A percentile compares a stretch with the other conserved stretches of the same genome.
Conservation (phyloP, 64 coral and sea anemone species). For the Platygyra sinensis region DNA sequence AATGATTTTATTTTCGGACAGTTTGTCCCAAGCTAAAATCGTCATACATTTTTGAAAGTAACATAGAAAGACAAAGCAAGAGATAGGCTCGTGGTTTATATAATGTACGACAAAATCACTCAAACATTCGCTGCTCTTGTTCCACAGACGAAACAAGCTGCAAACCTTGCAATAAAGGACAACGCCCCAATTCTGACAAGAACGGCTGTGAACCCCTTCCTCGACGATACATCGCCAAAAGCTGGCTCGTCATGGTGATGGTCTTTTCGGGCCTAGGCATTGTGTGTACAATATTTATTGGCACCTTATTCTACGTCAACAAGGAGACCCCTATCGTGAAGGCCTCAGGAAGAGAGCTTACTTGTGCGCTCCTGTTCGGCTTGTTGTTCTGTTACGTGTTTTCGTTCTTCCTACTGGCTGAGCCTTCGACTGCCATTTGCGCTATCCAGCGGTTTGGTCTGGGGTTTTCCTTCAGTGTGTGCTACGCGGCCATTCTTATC, state of each 20-base stretch:
- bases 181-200: constrained; percentile 52
- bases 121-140: not conserved
- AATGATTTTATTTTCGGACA: no score
- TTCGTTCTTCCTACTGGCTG: constrained; percentile 73
- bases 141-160: constrained; percentile 41
- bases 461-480: constrained; percentile 85
- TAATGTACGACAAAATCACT: not conserved
- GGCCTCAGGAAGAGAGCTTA: constrained; percentile 94
- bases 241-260: constrained; percentile 73
- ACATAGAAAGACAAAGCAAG: not conserved
- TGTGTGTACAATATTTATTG: constrained; percentile 44
- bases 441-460: constrained; percentile 80
- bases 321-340: constrained; percentile 86
- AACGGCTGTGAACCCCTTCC: constrained; percentile 66
- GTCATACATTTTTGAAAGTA: no score
- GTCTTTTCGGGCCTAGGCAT: constrained; percentile 64
- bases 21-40: no score
- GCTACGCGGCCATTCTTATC: constrained; percentile 85
- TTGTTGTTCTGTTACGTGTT: constrained; percentile 73
- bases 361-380: constrained; percentile 67
- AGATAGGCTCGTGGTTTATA: not conserved
- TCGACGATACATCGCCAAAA: constrained; percentile 52
- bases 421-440: constrained; percentile 70
- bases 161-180: constrained; percentile 34
- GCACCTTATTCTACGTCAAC: constrained; percentile 54